Evolutionary conservation across 2,113 vertebrate genomes (phyloP).

Genomic region (Mungos mungo): DNA sequence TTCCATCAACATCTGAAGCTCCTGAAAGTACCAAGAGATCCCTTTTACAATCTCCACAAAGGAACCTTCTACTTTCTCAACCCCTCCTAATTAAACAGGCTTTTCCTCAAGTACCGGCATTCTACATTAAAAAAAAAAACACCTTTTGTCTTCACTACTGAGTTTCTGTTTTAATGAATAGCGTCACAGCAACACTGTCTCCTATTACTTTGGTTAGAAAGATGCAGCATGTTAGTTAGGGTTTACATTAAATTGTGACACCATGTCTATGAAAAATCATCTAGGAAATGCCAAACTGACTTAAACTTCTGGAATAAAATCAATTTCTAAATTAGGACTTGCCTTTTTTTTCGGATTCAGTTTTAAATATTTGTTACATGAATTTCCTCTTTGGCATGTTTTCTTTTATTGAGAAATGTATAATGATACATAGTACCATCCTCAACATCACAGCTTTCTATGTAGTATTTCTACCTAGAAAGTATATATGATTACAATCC

Average conservation of each 20-base stretch:
- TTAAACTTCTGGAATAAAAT: conserved; percentile 49
- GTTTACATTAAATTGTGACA: conserved; percentile 17
- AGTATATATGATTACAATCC: background rate
- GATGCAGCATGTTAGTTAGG: background rate
- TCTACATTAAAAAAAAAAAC: conserved; percentile 32
- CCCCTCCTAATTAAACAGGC: conserved; percentile 51
- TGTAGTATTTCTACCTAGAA: background rate
- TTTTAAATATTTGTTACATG: conserved; percentile 32
- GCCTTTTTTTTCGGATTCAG: background rate
- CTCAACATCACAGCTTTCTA: background rate
- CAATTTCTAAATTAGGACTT: conserved; percentile 38
- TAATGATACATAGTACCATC: background rate
- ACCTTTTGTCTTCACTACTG: conserved; percentile 16
- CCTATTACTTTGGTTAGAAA: conserved; percentile 36
- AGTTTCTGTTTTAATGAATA: conserved; percentile 59
- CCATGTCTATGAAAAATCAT: background rate
- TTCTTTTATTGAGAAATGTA: background rate
- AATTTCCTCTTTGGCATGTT: conserved; percentile 32
- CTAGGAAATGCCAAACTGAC: background rate
- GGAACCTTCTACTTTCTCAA: conserved; percentile 46
- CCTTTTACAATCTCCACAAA: conserved; percentile 60
- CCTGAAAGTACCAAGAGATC: conserved; percentile 35
- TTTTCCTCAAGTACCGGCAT: conserved; percentile 66
- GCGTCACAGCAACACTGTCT: conserved; percentile 13
- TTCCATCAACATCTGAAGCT: background rate